phyloP scores from a whole-genome alignment of 2,888 invertebrate genomes.

The Lochmaea capreae region DNA sequence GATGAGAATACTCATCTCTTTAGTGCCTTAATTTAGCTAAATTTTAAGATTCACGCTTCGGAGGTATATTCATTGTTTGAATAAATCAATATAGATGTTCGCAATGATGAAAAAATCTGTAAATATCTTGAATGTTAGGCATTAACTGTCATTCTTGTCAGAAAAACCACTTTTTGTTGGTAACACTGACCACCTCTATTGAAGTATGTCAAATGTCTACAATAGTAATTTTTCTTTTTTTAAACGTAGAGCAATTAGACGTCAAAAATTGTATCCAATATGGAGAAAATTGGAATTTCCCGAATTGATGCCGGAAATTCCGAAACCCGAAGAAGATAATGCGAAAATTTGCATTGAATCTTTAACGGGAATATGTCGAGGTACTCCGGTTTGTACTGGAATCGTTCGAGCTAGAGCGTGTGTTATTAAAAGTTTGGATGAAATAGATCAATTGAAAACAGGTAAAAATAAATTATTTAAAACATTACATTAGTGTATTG shows the following conservation, averaged over 20 bases:
- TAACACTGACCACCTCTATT: too few species aligned
- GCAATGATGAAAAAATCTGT: too few species aligned
- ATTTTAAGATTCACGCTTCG: too few species aligned
- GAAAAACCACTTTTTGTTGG: too few species aligned
- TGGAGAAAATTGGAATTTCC: conserved; percentile 75
- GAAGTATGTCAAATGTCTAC: too few species aligned
- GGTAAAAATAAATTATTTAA: conserved; percentile 50
- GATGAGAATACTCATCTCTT: too few species aligned
- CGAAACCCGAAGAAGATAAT: conserved; percentile 47
- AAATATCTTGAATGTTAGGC: too few species aligned
- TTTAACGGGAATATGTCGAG: conserved; percentile 58
- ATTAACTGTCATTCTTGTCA: too few species aligned
- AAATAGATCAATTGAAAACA: conserved; percentile 62
- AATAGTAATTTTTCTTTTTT: conserved; percentile 5
- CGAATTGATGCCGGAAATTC: conserved; percentile 67
- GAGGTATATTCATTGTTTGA: too few species aligned
- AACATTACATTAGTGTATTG: too few species aligned
- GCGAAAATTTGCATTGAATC: conserved; percentile 30
- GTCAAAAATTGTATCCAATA: conserved; percentile 71
- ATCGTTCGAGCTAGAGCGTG: conserved; percentile 76
- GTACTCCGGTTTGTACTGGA: conserved; percentile 80
- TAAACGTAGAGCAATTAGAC: conserved; percentile 72
- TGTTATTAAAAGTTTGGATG: conserved; percentile 77
- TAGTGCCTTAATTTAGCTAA: too few species aligned
- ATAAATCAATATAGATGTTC: too few species aligned